Evolutionary conservation across 2,888 invertebrate genomes (phyloP).

Genomic region (Flexamia atlantica): DNA sequence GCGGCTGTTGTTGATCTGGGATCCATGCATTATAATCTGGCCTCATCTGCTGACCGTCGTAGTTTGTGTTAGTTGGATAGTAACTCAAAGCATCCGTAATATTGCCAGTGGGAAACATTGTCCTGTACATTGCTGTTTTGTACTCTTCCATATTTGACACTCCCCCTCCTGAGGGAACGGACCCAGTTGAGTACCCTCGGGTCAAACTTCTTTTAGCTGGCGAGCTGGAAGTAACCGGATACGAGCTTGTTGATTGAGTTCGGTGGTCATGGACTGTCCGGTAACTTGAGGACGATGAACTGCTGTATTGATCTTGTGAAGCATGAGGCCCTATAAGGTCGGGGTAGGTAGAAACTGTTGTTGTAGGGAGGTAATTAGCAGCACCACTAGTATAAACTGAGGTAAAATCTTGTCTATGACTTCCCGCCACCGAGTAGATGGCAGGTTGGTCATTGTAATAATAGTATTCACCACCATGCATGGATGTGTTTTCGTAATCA

Average conservation of each 20-base stretch:
- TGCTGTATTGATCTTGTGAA: conserved; percentile 73
- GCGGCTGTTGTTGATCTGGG: conserved; percentile 26
- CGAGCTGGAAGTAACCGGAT: conserved; percentile 51
- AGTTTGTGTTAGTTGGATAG: conserved; percentile 83
- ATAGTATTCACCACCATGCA: conserved; percentile 73
- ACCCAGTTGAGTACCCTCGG: conserved; percentile 74
- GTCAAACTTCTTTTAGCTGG: conserved; percentile 75
- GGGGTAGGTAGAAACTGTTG: conserved; percentile 78
- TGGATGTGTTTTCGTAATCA: conserved; percentile 70
- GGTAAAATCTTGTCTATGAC: conserved; percentile 84
- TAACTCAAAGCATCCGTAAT: conserved; percentile 90
- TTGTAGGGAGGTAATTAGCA: conserved; percentile 79
- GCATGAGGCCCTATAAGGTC: conserved; percentile 82
- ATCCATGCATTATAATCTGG: conserved; percentile 42
- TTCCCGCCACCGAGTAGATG: conserved; percentile 86
- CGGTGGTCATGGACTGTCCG: conserved; percentile 57
- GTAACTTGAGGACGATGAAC: conserved; percentile 58
- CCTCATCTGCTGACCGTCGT: conserved; percentile 14
- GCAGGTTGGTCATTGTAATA: conserved; percentile 79
- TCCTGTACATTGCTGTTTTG: conserved; percentile 81
- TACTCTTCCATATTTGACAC: conserved; percentile 81
- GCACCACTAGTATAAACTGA: conserved; percentile 85
- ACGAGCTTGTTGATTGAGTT: conserved; percentile 69
- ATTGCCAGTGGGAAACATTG: conserved; percentile 83
- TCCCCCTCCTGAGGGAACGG: conserved; percentile 76